phyloP scores from a whole-genome alignment of 1,140 invertebrate genomes.

The Anastatus disparis region DNA sequence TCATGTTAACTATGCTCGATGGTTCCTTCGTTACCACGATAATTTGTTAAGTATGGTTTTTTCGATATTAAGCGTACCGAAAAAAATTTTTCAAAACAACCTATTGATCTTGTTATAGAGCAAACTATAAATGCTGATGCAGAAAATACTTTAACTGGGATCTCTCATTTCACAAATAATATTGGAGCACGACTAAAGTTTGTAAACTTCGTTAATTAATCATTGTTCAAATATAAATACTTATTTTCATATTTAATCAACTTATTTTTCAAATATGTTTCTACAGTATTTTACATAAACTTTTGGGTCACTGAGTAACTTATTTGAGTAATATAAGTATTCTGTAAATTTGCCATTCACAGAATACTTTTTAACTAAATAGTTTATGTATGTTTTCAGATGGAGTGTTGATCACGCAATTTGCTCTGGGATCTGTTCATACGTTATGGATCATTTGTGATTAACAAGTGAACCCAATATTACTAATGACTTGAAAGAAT shows the following conservation, averaged over 20 bases:
- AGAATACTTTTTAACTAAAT: no score
- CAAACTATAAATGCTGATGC: constrained; percentile 53
- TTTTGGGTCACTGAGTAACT: no score
- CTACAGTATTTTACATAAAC: no score
- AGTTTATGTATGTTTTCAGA: not conserved
- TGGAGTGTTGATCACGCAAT: constrained; percentile 11
- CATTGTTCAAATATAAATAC: no score
- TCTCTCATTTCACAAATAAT: not conserved
- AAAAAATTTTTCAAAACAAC: constrained; percentile 46
- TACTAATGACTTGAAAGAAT: not conserved
- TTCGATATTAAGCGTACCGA: not conserved
- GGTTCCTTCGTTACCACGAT: no score
- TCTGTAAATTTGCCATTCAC: no score
- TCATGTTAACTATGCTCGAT: no score
- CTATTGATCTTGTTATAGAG: constrained; percentile 45
- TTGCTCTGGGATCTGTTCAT: not conserved
- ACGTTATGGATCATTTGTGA: not conserved
- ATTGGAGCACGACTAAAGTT: not conserved
- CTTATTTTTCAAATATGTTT: no score
- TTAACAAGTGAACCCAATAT: not conserved
- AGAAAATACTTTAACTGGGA: constrained; percentile 43
- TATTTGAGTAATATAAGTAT: no score
- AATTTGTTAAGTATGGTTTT: no score
- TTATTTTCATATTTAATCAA: no score
- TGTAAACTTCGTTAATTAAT: no score